phyloP scores from a whole-genome alignment of 1,140 invertebrate species.

The Drosophila fuyamai region DNA sequence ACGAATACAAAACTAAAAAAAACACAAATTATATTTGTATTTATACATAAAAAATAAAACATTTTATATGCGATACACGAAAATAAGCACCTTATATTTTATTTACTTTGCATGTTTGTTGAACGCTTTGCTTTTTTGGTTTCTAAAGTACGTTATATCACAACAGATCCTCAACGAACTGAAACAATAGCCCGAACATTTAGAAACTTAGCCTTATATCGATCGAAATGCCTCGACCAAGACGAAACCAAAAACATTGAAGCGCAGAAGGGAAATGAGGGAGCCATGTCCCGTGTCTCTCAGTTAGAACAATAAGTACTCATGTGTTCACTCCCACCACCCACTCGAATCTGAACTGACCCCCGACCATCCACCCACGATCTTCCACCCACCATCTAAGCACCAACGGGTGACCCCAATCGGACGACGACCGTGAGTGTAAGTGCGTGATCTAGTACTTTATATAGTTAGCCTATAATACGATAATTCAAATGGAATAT shows the following conservation, averaged over 20 bases:
- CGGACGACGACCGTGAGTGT: constrained; percentile 12
- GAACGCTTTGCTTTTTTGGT: constrained; percentile 5
- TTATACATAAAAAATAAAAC: constrained; percentile 70
- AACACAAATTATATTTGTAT: constrained; percentile 78
- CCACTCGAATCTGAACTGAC: constrained; percentile 18
- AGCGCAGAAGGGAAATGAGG: constrained; percentile 10
- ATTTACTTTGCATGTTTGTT: constrained; percentile 23
- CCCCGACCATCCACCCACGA: constrained; percentile 5
- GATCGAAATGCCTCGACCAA: constrained; percentile 9
- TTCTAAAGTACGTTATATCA: not conserved
- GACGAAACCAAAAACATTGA: not conserved
- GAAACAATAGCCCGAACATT: constrained; percentile 14
- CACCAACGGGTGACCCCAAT: not conserved
- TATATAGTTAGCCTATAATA: constrained; percentile 47
- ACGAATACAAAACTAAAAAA: constrained; percentile 27
- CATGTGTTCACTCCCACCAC: constrained; percentile 32
- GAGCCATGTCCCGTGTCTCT: constrained; percentile 3
- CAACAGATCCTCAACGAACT: constrained; percentile 6
- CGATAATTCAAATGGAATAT: constrained; percentile 45
- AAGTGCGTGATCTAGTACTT: constrained; percentile 46
- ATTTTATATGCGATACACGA: constrained; percentile 66
- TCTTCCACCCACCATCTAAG: constrained; percentile 16
- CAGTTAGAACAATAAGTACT: constrained; percentile 40
- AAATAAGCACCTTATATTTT: constrained; percentile 23
- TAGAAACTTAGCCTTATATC: constrained; percentile 18